Evolutionary conservation across 2,888 invertebrate genomes (phyloP), one percentile per base, ranked within the genome.

Genomic region (Pseudolycoriella hygida): DNA sequence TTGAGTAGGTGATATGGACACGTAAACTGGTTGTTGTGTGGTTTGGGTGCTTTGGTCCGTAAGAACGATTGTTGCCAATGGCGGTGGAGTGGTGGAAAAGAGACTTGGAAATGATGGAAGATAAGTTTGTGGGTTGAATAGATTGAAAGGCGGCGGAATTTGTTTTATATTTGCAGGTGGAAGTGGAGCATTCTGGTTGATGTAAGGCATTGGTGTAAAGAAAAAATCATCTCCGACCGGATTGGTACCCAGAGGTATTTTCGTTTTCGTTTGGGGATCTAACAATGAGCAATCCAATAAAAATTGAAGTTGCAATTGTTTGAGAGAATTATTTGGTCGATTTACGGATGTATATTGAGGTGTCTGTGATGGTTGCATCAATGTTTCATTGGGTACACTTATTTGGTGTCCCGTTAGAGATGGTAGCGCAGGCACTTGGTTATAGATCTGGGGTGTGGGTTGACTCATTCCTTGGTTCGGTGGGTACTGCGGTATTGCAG

Each of bases 231-330:
- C 25, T 6, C 25, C 25, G 5, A 25, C 25, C 4, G 25, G 25
- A 12, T 20, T 38, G 2, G 31, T 30, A 3, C 2, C 20, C 17
- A 17, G 3, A 17, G 14, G 12, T 3, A 12, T 17, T 17, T 40
- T 19, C 17, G 39, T 17, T 30, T 38, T n/a, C 12, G 12, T 2
- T 17, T 1, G 15, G 3, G 19, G 30, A 20, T 45, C 45, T 17
- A 40, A 20, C 6, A 40, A 15, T n/a, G 15, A 15, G 18, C 45
- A 45, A 20, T 45, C 45, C 12, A 45, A 25, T 6, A 45, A 30
- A 34, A 45, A 45, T 41, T 45, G 45, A 12, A 45, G 30, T 41
- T 45, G 39, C n/a, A 45, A 17, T 15, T 45, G 40, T 18, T 44
- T 44, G 5, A 25, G 8, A 25, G 25, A 4, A 8, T 25, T 25